phyloP scores from a whole-genome alignment of 2,797 vertebrate genomes.

The Hipposideros larvatus region DNA sequence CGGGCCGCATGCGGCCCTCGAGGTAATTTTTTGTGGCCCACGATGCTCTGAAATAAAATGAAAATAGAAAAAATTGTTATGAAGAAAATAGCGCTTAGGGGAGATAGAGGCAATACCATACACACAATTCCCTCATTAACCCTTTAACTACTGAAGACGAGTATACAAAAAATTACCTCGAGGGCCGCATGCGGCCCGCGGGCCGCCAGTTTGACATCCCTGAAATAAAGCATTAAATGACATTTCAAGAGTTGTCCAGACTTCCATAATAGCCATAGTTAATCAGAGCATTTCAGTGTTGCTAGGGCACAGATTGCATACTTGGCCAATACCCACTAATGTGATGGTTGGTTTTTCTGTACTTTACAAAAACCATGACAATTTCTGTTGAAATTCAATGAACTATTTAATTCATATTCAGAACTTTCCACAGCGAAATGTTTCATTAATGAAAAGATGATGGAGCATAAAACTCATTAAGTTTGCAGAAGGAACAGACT shows the following conservation, averaged over 20 bases:
- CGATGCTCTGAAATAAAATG: too few relatives aligned
- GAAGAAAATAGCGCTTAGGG: too few relatives aligned
- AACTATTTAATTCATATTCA: constrained; percentile 14
- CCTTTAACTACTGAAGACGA: too few relatives aligned
- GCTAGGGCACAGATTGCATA: not conserved
- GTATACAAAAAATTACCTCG: too few relatives aligned
- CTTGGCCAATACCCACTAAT: not conserved
- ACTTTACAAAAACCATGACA: not conserved
- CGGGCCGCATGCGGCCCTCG: too few relatives aligned
- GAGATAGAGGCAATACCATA: too few relatives aligned
- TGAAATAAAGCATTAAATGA: constrained; percentile 43
- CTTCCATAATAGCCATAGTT: not conserved
- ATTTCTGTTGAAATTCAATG: constrained; percentile 35
- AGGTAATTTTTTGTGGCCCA: too few relatives aligned
- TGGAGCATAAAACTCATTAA: constrained; percentile 20
- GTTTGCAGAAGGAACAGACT: constrained; percentile 27
- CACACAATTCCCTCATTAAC: too few relatives aligned
- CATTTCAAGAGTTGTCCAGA: constrained; percentile 1
- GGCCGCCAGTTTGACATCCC: too few relatives aligned
- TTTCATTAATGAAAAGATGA: constrained; percentile 37
- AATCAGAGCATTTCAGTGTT: not conserved
- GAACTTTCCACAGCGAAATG: constrained; percentile 6
- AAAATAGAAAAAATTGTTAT: too few relatives aligned
- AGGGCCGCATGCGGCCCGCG: too few relatives aligned
- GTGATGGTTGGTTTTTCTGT: not conserved